Evolutionary conservation across 2,888 invertebrate species (phyloP), one percentile per base, ranked within the genome.

Genomic region (Norana najaformis): DNA sequence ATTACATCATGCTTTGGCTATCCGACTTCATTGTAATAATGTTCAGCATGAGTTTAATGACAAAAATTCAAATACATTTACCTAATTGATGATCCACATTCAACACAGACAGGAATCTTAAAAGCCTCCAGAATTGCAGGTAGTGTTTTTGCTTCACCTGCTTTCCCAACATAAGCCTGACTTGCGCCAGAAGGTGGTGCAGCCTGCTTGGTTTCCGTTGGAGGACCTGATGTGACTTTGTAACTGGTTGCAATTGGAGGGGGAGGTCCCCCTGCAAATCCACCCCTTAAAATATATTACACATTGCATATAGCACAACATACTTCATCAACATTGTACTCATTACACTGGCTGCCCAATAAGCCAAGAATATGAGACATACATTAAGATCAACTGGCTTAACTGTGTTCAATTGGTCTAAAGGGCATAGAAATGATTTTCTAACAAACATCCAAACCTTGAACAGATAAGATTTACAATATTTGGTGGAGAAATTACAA

Each of bases 51-150:
- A 41, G 41, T 13, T 11, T 13, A 41, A 41, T 41, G 69, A n/a
- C n/a, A 30, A 11, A 69, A 69, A 69, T 69, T 69, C 69, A 69
- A 85, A 36, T 13, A 16, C 85, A 88, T 88, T 82, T 47, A 92
- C 92, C 92, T 92, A 89, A 92, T 92, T 36, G 91, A 88, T 34
- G 90, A 89, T 37, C 90, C 90, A 88, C 92, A 92, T 14, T 88
- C 41, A 89, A 89, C 88, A 88, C 92, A 92, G 88, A 92, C 90
- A 20, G 92, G 92, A 23, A 92, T 90, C 34, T 92, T 90, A 20
- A 37, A 37, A 8, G 91, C 91, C 13, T 85, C 90, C 20, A 89
- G 90, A 0, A 85, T 83, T 14, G 91, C 83, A 5, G 90, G 89
- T 91, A 92, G 91, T 83, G 89, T 91, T 83, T 88, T 90, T 39